Conservation (phyloP, 2,888 invertebrate species). For the Caenorhabditis sulstoni region DNA sequence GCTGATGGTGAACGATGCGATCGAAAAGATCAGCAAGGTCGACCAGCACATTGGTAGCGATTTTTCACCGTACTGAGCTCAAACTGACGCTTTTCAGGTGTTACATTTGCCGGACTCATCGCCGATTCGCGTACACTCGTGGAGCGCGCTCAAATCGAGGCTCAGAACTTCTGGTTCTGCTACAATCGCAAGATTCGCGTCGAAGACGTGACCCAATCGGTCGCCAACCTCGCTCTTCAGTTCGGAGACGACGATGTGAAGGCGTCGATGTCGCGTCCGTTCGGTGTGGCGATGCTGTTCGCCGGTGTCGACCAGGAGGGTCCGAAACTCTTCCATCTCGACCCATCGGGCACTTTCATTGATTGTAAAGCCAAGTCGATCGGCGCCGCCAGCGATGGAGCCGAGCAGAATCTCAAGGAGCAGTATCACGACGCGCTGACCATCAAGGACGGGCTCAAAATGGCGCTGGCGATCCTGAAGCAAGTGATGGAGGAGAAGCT, state of each 20-base stretch:
- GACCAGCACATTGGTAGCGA: slow-evolving; percentile 91
- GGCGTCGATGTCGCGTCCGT: slow-evolving; percentile 90
- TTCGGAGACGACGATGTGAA: slow-evolving; percentile 98
- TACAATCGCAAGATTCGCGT: slow-evolving; percentile 83
- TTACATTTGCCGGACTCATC: slow-evolving; percentile 87
- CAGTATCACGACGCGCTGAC: slow-evolving; percentile 89
- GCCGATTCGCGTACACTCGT: slow-evolving; percentile 96
- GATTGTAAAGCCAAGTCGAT: slow-evolving; percentile 99
- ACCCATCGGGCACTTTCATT: slow-evolving; percentile 90
- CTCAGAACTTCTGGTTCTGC: slow-evolving; percentile 82
- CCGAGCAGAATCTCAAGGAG: slow-evolving; percentile 93
- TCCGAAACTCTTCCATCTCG: slow-evolving; percentile 91
- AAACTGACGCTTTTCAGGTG: slow-evolving; percentile 63
- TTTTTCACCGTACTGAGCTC: too few species aligned
- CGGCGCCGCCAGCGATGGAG: slow-evolving; percentile 98
- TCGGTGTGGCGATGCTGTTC: slow-evolving; percentile 98
- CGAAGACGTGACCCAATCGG: slow-evolving; percentile 97
- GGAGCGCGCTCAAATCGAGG: slow-evolving; percentile 94
- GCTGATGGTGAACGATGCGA: slow-evolving; percentile 95
- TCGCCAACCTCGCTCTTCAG: slow-evolving; percentile 98
- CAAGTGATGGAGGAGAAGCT: slow-evolving; percentile 99
- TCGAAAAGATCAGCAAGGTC: slow-evolving; percentile 98
- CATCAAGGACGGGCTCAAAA: slow-evolving; percentile 91
- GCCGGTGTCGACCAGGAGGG: slow-evolving; percentile 92
- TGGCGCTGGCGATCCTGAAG: slow-evolving; percentile 93